These are phyloP conservation scores for Peromyscus nudipes DNA, from an alignment of 2,797 vertebrate genomes.

Conservation along the genomic window DNA sequence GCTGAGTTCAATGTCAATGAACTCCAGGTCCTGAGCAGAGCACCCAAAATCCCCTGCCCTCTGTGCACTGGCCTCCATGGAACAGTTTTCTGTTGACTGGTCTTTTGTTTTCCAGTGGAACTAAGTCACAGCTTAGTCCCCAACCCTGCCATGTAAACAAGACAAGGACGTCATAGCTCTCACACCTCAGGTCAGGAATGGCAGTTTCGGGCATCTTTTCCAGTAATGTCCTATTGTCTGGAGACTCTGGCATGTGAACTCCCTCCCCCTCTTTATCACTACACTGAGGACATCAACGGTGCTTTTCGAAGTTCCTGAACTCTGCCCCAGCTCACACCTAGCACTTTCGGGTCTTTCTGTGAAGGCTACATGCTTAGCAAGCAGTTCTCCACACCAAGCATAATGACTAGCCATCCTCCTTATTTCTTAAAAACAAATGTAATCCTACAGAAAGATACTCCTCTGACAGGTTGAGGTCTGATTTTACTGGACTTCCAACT, in stretches of 20 bases:
- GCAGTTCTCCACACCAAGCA: constrained; percentile 20
- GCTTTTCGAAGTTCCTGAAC: constrained; percentile 32
- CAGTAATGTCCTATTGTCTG: background rate
- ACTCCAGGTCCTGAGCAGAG: constrained; percentile 16
- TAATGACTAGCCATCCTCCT: constrained; percentile 9
- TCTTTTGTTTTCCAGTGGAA: constrained; percentile 3
- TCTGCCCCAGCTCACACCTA: constrained; percentile 4
- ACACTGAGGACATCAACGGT: constrained; percentile 7
- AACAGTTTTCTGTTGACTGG: constrained; percentile 3
- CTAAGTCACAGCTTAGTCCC: background rate
- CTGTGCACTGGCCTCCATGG: background rate
- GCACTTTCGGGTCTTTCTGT: constrained; percentile 40
- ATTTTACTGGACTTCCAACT: constrained; percentile 30
- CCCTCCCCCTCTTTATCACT: background rate
- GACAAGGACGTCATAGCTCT: background rate
- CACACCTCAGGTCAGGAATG: background rate
- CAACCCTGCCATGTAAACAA: background rate
- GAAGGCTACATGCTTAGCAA: constrained; percentile 34
- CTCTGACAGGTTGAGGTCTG: background rate
- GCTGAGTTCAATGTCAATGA: constrained; percentile 20
- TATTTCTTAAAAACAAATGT: background rate
- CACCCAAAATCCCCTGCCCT: background rate
- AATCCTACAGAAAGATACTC: constrained; percentile 36
- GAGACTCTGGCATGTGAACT: constrained; percentile 23
- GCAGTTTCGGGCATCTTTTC: background rate